Conservation (phyloP, 1,140 invertebrate genomes). For the Drosophila elegans region DNA sequence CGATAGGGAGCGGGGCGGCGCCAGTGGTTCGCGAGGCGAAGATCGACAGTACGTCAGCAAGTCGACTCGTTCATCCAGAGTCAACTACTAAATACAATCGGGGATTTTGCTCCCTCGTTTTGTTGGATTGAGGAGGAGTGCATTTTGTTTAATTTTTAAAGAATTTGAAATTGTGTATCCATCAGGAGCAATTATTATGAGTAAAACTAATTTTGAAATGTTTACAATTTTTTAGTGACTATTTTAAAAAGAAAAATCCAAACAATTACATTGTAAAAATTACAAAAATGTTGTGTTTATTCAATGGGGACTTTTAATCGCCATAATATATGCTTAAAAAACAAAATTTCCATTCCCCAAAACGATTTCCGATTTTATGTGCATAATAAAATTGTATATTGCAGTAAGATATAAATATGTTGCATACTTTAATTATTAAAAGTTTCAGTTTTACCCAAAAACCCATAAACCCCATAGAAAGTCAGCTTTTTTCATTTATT, state of each 20-base stretch:
- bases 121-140: slow-evolving; percentile 24
- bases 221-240: slow-evolving; percentile 62
- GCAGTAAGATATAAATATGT: neutral
- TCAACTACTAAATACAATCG: slow-evolving; percentile 61
- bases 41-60: slow-evolving; percentile 78
- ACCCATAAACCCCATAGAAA: neutral
- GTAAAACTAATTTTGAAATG: slow-evolving; percentile 40
- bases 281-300: slow-evolving; percentile 1
- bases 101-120: slow-evolving; percentile 14
- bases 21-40: slow-evolving; percentile 62
- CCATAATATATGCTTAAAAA: neutral
- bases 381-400: slow-evolving; percentile 20
- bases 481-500: neutral
- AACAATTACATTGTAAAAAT: slow-evolving; percentile 40
- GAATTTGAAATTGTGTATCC: slow-evolving; percentile 16
- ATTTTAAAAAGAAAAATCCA: slow-evolving; percentile 37
- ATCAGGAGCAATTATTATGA: slow-evolving; percentile 18
- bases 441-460: neutral
- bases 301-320: slow-evolving; percentile 5
- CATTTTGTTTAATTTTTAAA: slow-evolving; percentile 61
- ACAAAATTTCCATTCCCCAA: neutral
- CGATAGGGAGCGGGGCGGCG: slow-evolving; percentile 61
- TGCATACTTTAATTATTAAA: neutral
- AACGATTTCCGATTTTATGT: neutral
- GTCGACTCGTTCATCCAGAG: slow-evolving; percentile 72